Evolutionary conservation across 2,113 vertebrate species (phyloP).

Genomic region (Lipophrys pholis): DNA sequence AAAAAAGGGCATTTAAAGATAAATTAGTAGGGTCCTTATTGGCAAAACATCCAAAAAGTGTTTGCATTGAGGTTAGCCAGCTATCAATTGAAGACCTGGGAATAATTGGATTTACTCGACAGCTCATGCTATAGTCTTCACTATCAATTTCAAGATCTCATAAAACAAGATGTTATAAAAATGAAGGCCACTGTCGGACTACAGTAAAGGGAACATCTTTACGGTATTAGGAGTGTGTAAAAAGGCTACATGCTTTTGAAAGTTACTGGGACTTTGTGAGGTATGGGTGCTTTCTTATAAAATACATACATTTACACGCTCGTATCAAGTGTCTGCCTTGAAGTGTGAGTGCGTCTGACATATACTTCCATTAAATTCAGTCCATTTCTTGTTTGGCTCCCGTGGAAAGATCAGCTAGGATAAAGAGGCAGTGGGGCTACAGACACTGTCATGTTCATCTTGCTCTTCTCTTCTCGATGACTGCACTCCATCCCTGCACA

Average conservation of each 20-base stretch:
- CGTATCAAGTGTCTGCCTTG: not conserved
- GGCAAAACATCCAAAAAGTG: not conserved
- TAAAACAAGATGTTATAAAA: not conserved
- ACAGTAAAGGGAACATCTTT: not conserved
- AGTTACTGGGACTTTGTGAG: not conserved
- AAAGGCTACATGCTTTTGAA: not conserved
- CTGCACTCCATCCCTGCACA: not conserved
- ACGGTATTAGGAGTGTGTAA: not conserved
- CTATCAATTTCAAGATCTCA: not conserved
- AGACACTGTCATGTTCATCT: slow-evolving; percentile 16
- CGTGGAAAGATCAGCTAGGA: not conserved
- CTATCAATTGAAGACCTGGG: not conserved
- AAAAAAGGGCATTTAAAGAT: not conserved
- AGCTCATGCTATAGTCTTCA: not conserved
- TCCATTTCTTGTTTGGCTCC: not conserved
- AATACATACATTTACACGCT: not conserved
- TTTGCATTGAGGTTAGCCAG: not conserved
- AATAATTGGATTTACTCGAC: not conserved
- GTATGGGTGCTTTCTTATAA: not conserved
- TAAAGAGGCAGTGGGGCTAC: slow-evolving; percentile 3
- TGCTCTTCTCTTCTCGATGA: not conserved
- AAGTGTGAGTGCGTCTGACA: not conserved
- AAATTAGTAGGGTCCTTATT: not conserved
- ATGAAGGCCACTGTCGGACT: not conserved
- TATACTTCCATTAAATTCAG: not conserved